Percentiles rank a stretch among this genome's conserved stretches.
Evolutionary conservation across 2,113 vertebrate species (phyloP).

Genomic region (Epinephelus fuscoguttatus): DNA sequence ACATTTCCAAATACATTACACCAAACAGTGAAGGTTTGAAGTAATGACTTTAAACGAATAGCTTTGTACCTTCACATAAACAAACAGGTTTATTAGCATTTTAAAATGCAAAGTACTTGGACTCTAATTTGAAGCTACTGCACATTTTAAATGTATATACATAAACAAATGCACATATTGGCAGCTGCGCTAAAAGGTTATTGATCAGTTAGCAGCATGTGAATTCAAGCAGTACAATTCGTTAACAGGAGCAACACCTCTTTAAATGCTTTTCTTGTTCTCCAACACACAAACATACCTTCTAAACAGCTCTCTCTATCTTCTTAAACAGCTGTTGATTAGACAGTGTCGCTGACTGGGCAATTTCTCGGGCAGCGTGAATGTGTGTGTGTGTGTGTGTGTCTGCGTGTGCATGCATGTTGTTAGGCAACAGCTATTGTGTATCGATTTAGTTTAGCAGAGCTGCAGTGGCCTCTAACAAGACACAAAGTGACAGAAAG

Average conservation of each 20-base stretch:
- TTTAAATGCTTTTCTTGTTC: conserved; percentile 55
- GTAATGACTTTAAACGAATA: not conserved
- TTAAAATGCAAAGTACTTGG: not conserved
- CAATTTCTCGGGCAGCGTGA: conserved; percentile 25
- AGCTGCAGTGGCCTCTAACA: conserved; percentile 61
- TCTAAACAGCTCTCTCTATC: conserved; percentile 55
- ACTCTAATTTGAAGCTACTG: not conserved
- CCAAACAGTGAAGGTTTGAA: not conserved
- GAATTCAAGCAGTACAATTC: conserved; percentile 56
- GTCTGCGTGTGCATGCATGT: conserved; percentile 43
- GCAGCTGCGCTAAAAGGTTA: conserved; percentile 47
- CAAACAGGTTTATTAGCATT: not conserved
- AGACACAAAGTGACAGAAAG: conserved; percentile 66
- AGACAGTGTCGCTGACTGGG: conserved; percentile 65
- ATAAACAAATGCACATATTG: conserved; percentile 4
- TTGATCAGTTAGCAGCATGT: conserved; percentile 63
- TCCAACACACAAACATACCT: conserved; percentile 16
- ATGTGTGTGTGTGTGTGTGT: conserved; percentile 9
- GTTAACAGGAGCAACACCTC: conserved; percentile 55
- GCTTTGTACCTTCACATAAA: not conserved
- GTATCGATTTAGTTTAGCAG: conserved; percentile 68
- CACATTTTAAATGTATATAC: not conserved
- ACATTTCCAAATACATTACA: not conserved
- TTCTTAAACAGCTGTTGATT: conserved; percentile 69
- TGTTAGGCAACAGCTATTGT: conserved; percentile 46